Evolutionary conservation across 2,113 vertebrate genomes (phyloP), one percentile per base, ranked within the genome.

Genomic region (Microtus oregoni): DNA sequence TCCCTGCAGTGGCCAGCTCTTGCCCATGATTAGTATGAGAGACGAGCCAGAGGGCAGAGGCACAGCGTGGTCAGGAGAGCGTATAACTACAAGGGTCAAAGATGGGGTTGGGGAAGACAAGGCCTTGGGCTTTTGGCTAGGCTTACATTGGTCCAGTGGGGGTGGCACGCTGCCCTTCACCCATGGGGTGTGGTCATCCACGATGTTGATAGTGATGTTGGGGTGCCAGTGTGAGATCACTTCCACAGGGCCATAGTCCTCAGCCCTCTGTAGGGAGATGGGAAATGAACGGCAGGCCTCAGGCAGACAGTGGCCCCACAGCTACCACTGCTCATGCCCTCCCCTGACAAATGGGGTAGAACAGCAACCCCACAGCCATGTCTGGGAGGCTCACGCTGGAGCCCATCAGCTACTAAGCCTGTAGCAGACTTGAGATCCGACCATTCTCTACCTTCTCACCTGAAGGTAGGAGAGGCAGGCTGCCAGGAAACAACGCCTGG

Each of bases 161-260:
- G 99, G 99, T 0, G 99, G 99, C 7, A 99, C 99, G 0, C 99
- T 99, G 89, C 99, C 99, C 97, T 99, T 99, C 38, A 99, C 99
- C 99, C 99, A 99, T 1, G 99, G 99, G 0, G 99, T 99, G 98
- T 99, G 99, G 98, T 99, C 99, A 0, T 99, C 99, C 77, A 99
- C 99, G 87, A 99, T 99, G 97, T 99, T 99, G 98, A 99, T 99
- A 94, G 99, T 99, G 86, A 99, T 98, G 97, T 99, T 99, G 75
- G 99, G 99, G 95, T 99, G 99, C 99, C 99, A 99, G 75, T 99
- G 99, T 1, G 99, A 99, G 93, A 99, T 99, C 17, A 99, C 98
- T 97, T 99, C 99, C 96, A 99, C 99, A 0, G 99, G 99, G 0
- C 99, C 99, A 0, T 99, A 99, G 94, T 99, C 99, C 93, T 99